phyloP scores from a whole-genome alignment of 2,113 vertebrate species.

The Dendrocopos noguchii region DNA sequence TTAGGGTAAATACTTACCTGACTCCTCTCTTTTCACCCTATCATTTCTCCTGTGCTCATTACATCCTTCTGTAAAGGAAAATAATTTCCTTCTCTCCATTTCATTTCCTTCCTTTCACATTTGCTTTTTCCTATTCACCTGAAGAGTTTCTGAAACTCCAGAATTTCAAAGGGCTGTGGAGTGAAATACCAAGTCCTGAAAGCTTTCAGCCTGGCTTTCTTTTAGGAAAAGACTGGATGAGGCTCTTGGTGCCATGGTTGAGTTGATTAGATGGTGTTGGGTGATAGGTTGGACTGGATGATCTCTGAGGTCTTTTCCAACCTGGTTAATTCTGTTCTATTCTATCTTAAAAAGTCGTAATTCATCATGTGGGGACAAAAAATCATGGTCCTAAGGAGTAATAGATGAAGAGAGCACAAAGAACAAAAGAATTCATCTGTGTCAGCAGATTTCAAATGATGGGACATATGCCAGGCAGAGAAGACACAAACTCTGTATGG shows the following conservation, averaged over 20 bases:
- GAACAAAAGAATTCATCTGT: background rate
- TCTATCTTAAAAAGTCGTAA: background rate
- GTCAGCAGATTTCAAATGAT: background rate
- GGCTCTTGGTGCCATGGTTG: no score
- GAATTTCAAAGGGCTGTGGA: background rate
- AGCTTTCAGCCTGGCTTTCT: background rate
- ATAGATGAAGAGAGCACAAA: background rate
- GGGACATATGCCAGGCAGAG: background rate
- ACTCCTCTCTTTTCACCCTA: background rate
- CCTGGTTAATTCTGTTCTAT: no score
- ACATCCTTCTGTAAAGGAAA: background rate
- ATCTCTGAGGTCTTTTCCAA: no score
- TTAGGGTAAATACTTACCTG: background rate
- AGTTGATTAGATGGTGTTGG: no score
- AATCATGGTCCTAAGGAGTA: background rate
- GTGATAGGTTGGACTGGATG: no score
- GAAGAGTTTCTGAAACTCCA: background rate
- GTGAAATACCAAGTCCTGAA: background rate
- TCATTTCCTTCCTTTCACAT: background rate
- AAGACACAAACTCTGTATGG: background rate
- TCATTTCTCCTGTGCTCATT: background rate
- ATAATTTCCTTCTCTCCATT: background rate
- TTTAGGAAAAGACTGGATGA: no score
- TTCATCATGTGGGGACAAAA: background rate
- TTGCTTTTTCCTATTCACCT: slow-evolving; percentile 9